phyloP scores from a whole-genome alignment of 2,113 vertebrate genomes.

The Hipposideros armiger region DNA sequence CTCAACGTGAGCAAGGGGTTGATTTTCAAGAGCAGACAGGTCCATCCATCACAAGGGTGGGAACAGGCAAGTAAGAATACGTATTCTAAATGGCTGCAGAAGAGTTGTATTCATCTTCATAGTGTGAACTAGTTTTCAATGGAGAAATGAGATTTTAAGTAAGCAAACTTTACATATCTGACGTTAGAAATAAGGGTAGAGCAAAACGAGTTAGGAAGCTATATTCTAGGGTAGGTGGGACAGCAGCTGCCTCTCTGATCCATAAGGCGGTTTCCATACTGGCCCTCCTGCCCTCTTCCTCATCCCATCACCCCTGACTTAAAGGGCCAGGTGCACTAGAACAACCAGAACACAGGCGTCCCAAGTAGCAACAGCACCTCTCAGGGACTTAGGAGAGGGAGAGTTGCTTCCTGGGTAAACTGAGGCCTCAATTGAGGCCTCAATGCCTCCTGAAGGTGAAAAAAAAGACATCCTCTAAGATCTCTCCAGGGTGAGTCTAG shows the following conservation, averaged over 20 bases:
- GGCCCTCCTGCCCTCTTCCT: neutral
- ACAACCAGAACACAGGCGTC: neutral
- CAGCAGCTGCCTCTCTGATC: neutral
- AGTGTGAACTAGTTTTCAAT: neutral
- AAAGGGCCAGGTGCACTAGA: neutral
- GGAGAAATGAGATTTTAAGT: neutral
- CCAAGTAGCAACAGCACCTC: neutral
- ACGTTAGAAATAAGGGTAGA: neutral
- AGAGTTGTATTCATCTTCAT: neutral
- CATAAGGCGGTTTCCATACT: neutral
- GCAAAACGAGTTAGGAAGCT: neutral
- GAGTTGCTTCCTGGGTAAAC: neutral
- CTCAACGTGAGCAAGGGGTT: neutral
- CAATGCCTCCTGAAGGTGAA: neutral
- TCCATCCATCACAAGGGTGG: neutral
- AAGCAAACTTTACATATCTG: neutral
- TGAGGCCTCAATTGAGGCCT: neutral
- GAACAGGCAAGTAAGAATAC: neutral
- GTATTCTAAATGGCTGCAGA: neutral
- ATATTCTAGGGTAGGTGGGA: neutral
- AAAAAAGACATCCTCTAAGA: neutral
- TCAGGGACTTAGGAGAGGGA: neutral
- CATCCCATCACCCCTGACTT: neutral
- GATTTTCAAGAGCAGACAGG: neutral
- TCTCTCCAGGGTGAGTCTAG: neutral